These are phyloP conservation scores for Upupa epops DNA, from an alignment of 2,113 vertebrate genomes.

Conservation along the genomic window DNA sequence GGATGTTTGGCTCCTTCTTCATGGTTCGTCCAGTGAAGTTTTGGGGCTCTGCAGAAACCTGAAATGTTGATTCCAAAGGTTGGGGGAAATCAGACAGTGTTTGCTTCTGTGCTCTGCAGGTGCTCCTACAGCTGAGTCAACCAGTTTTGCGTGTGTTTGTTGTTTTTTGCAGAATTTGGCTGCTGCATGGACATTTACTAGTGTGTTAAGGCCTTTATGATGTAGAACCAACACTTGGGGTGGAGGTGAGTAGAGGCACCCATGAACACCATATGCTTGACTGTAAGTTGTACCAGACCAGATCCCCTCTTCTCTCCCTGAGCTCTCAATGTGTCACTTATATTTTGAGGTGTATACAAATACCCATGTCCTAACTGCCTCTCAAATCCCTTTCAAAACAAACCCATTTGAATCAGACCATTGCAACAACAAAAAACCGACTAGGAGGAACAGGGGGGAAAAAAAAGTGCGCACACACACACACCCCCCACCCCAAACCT, in stretches of 20 bases:
- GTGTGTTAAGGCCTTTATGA: not conserved
- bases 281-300: not conserved
- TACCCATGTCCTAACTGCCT: not conserved
- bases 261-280: not conserved
- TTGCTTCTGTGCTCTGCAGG: not conserved
- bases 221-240: not conserved
- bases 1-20: not conserved
- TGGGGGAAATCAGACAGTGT: not conserved
- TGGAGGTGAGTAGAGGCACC: not conserved
- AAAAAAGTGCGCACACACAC: rapidly evolving
- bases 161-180: not conserved
- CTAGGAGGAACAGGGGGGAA: not conserved
- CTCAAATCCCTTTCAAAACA: not conserved
- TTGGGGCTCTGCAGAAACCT: not conserved
- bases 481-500: not conserved
- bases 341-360: not conserved
- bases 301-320: not conserved
- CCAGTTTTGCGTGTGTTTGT: not conserved
- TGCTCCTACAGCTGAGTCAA: not conserved
- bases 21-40: not conserved
- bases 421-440: constrained; percentile 11
- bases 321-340: not conserved
- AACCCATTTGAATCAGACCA: not conserved
- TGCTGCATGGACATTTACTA: not conserved
- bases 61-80: not conserved